phyloP scores from a whole-genome alignment of 2,797 vertebrate species.

The Typhlichthys subterraneus region DNA sequence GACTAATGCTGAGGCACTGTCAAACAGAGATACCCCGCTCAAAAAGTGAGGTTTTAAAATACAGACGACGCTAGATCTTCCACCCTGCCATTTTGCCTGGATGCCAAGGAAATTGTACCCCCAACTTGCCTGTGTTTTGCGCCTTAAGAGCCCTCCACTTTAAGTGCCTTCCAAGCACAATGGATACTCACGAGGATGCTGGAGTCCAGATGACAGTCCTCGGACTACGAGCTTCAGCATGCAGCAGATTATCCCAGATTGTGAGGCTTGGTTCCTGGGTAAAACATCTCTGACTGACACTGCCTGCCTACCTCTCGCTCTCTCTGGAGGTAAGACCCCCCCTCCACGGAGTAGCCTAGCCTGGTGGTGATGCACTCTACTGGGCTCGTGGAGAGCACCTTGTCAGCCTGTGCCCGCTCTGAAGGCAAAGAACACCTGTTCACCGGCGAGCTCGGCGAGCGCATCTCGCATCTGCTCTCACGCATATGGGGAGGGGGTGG shows the following conservation, averaged over 20 bases:
- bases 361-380: slow-evolving; percentile 11
- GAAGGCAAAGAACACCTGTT: slow-evolving; percentile 59
- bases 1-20: too few species aligned
- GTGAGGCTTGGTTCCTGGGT: slow-evolving; percentile 22
- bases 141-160: too few species aligned
- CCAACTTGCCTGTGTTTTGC: too few species aligned
- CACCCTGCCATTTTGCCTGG: too few species aligned
- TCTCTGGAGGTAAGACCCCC: slow-evolving; percentile 9
- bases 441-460: slow-evolving; percentile 19
- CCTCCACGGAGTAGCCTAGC: background rate
- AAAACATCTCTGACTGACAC: slow-evolving; percentile 36
- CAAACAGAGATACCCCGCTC: too few species aligned
- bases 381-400: slow-evolving; percentile 8
- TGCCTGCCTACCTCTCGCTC: slow-evolving; percentile 12
- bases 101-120: too few species aligned
- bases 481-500: slow-evolving; percentile 8
- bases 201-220: background rate
- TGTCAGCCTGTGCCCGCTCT: slow-evolving; percentile 2
- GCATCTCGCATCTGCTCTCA: slow-evolving; percentile 36
- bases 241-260: slow-evolving; percentile 31
- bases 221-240: slow-evolving; percentile 22
- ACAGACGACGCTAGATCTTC: too few species aligned
- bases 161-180: background rate
- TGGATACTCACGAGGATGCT: background rate
- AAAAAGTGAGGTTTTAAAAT: too few species aligned